Evolutionary conservation across 1,140 invertebrate species (phyloP).

Genomic region (Odontomachus brunneus): DNA sequence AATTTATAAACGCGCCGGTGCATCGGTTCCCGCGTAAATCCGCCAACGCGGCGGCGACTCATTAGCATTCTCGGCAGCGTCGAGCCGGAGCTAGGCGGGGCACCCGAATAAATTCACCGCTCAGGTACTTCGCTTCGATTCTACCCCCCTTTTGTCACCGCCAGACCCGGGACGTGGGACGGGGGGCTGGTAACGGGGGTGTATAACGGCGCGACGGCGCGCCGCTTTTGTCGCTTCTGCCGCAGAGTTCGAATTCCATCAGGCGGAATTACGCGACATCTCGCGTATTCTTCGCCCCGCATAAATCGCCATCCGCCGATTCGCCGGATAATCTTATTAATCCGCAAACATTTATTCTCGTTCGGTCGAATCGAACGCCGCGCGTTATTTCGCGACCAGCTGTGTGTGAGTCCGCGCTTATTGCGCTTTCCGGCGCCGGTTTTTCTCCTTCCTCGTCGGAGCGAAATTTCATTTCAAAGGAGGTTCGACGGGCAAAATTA

Average conservation of each 20-base stretch:
- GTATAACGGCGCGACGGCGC: constrained; percentile 37
- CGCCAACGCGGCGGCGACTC: constrained; percentile 35
- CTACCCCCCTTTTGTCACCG: constrained; percentile 53
- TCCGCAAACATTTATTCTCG: constrained; percentile 27
- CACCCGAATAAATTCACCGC: constrained; percentile 54
- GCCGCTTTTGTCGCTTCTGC: constrained; percentile 31
- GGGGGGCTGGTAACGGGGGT: constrained; percentile 16
- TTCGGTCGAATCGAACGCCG: background rate
- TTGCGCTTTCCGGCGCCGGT: too few relatives aligned
- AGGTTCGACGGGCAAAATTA: constrained; percentile 5
- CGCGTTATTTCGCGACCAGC: background rate
- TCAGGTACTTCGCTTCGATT: constrained; percentile 54
- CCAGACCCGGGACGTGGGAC: constrained; percentile 15
- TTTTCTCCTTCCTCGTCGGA: too few relatives aligned
- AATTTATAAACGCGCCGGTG: constrained; percentile 42
- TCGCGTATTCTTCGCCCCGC: constrained; percentile 27
- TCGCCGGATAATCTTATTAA: constrained; percentile 40
- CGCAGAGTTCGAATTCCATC: constrained; percentile 45
- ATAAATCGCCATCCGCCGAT: background rate
- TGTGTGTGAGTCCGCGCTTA: background rate
- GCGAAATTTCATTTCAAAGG: constrained; percentile 20
- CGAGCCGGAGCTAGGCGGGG: constrained; percentile 36
- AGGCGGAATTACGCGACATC: constrained; percentile 36
- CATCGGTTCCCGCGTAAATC: constrained; percentile 41
- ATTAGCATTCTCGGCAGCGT: constrained; percentile 47